Evolutionary conservation across 2,113 vertebrate genomes (phyloP), one percentile per base, ranked within the genome.

Genomic region (Corythaeola cristata): DNA sequence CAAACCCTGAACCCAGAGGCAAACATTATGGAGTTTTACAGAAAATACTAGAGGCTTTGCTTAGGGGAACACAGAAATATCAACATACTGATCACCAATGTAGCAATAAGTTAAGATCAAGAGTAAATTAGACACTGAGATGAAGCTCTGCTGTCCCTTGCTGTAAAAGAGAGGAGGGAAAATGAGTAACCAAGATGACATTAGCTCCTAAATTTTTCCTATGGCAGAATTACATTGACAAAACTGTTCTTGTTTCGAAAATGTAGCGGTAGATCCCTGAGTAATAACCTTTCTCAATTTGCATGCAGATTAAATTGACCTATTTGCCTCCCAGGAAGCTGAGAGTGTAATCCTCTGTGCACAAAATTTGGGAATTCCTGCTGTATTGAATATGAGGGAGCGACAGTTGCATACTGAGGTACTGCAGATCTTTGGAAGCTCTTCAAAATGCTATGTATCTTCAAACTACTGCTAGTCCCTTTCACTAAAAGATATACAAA

Each of bases 251-350:
- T 74, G 14, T 73, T 96, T 83, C 2, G 1, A 92, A 92, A 92
- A 84, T 21, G 9, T 41, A 76, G 39, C 75, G 9, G 27, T 62
- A 92, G 77, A 67, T 59, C 92, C 21, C 32, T 63, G 33, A 35
- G 67, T 74, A 87, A 74, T 49, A 81, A 64, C 9, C 10, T 52
- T 88, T 93, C 74, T 64, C 39, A 91, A 60, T 90, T 93, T 94
- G 26, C 52, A 41, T 82, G 37, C 58, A 93, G 71, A 89, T 93
- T 89, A 94, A 93, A 78, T 82, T 85, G 69, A 88, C 74, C 44
- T 88, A 27, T 91, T 96, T 88, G 23, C 26, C 78, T 22, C 23
- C 20, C 16, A 52, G 71, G 71, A 94, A 85, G 39, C 32, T 56
- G 23, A 49, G n/a, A 56, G 53, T 59, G 26, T 68, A 88, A 87